A percentile compares a stretch with the other conserved stretches of the same genome.
Conservation (phyloP, 2,888 invertebrate genomes). For the Sphaeridia pumilis region DNA sequence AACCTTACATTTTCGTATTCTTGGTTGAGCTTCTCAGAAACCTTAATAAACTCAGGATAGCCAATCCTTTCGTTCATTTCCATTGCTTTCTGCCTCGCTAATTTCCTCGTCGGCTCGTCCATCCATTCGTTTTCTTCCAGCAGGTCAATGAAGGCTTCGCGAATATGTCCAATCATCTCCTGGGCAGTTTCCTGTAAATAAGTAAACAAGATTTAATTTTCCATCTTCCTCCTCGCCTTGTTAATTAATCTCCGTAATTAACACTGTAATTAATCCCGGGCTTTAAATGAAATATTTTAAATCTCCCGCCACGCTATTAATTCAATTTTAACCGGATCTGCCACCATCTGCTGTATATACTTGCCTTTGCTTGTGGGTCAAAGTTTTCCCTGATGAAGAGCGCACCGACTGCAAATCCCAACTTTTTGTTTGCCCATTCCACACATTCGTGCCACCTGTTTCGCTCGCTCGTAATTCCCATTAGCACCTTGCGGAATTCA, state of each 20-base stretch:
- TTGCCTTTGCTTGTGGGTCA: slow-evolving; percentile 65
- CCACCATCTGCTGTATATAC: too few relatives aligned
- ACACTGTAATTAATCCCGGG: too few relatives aligned
- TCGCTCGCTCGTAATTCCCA: slow-evolving; percentile 60
- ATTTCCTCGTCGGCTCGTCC: slow-evolving; percentile 71
- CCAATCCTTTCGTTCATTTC: slow-evolving; percentile 84
- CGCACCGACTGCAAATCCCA: slow-evolving; percentile 77
- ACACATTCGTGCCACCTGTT: slow-evolving; percentile 69
- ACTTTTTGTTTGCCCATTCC: slow-evolving; percentile 71
- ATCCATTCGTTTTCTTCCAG: slow-evolving; percentile 78
- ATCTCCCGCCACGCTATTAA: too few relatives aligned
- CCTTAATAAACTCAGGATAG: slow-evolving; percentile 71
- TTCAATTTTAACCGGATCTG: too few relatives aligned
- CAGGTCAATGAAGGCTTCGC: slow-evolving; percentile 74
- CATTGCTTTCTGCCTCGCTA: slow-evolving; percentile 75
- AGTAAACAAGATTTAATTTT: too few relatives aligned
- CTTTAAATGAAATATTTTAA: too few relatives aligned
- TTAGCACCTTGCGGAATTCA: slow-evolving; percentile 60
- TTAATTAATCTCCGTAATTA: too few relatives aligned
- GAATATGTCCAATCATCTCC: slow-evolving; percentile 73
- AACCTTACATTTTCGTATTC: slow-evolving; percentile 61
- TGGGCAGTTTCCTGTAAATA: slow-evolving; percentile 61
- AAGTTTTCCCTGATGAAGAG: slow-evolving; percentile 73
- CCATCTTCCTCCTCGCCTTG: too few relatives aligned
- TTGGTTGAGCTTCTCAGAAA: slow-evolving; percentile 56